A percentile compares a stretch with the other conserved stretches of the same genome.
Evolutionary conservation across 2,888 invertebrate species (phyloP).

Genomic region (Cosmorhoe ocellata): DNA sequence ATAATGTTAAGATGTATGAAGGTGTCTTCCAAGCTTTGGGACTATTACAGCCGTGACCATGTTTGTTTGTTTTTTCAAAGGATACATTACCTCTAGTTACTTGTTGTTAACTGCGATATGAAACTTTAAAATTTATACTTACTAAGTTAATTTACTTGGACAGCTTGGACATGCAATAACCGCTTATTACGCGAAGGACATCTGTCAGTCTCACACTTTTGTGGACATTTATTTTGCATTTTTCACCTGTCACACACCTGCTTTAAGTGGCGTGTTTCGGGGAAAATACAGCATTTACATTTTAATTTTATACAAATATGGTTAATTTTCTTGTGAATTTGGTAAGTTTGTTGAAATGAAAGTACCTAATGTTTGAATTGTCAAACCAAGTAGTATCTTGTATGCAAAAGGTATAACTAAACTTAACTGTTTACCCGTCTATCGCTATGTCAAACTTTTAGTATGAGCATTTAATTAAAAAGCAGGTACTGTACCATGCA

Average conservation of each 20-base stretch:
- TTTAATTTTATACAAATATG: neutral
- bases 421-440: too few species aligned
- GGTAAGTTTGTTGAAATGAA: too few species aligned
- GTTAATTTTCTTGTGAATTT: too few species aligned
- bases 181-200: constrained; percentile 15
- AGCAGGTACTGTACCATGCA: neutral
- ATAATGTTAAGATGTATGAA: too few species aligned
- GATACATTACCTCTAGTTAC: too few species aligned
- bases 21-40: too few species aligned
- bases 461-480: constrained; percentile 5
- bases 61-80: too few species aligned
- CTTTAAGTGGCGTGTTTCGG: constrained; percentile 6
- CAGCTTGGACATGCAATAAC: constrained; percentile 11
- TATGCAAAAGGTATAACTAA: too few species aligned
- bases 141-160: constrained; percentile 18
- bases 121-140: constrained; percentile 15
- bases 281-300: constrained; percentile 1
- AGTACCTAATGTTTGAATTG: too few species aligned
- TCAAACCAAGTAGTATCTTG: too few species aligned
- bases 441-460: too few species aligned
- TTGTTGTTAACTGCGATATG: neutral
- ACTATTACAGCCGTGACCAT: too few species aligned
- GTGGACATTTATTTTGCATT: constrained; percentile 13
- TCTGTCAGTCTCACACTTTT: constrained; percentile 16
- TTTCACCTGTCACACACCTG: constrained; percentile 23